A percentile compares a stretch with the other conserved stretches of the same genome.
Conservation (phyloP, 2,113 vertebrate species). For the Burhinus bistriatus region DNA sequence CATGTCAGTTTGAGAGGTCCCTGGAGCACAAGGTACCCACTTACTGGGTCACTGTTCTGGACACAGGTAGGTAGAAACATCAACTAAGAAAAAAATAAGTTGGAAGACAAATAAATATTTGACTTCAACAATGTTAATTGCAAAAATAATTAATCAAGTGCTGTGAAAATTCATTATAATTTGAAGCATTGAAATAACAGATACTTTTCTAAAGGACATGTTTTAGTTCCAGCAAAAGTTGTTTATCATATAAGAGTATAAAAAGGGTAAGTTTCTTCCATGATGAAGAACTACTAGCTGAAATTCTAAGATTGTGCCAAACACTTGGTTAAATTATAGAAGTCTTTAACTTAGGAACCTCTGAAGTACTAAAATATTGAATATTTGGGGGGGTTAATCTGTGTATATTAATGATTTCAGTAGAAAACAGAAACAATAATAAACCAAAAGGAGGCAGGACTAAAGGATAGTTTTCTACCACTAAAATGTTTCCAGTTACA, state of each 20-base stretch:
- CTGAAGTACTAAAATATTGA: neutral
- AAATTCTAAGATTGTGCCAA: neutral
- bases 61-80: neutral
- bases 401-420: neutral
- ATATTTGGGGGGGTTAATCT: neutral
- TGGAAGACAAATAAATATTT: neutral
- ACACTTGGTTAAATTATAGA: neutral
- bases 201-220: neutral
- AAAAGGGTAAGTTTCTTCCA: neutral
- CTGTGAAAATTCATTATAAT: neutral
- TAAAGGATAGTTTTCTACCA: neutral
- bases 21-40: neutral
- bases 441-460: neutral
- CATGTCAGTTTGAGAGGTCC: neutral
- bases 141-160: neutral
- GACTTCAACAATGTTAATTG: neutral
- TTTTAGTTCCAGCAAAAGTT: neutral
- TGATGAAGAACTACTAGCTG: neutral
- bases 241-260: accelerated
- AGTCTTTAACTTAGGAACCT: neutral
- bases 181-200: neutral
- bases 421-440: neutral
- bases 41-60: neutral
- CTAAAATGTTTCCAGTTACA: neutral
- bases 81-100: neutral